Evolutionary conservation across 2,797 vertebrate species (phyloP).

Genomic region (Pogoniulus pusillus): DNA sequence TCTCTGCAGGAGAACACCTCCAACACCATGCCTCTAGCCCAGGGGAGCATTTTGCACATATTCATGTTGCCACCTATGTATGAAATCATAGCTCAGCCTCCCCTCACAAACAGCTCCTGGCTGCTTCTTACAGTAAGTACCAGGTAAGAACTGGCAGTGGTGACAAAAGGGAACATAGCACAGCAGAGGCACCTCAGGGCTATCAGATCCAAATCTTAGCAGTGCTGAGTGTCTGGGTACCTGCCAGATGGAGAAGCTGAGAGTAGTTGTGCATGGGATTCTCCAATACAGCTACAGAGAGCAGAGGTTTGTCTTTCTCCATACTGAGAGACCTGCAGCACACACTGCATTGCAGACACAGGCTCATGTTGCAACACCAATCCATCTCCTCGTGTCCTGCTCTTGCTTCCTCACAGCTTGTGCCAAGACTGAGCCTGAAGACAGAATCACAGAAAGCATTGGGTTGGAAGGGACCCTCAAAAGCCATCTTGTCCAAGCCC

Average conservation of each 20-base stretch:
- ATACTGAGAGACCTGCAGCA: not conserved
- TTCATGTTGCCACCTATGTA: not conserved
- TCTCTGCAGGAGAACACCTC: not conserved
- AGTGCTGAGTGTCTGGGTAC: not conserved
- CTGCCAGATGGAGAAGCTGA: not conserved
- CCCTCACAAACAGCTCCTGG: fast-evolving
- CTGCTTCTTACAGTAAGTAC: not conserved
- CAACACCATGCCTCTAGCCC: not conserved
- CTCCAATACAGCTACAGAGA: not conserved
- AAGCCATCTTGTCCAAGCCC: too few species aligned
- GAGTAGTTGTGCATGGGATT: not conserved
- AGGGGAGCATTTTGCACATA: not conserved
- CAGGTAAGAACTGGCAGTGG: not conserved
- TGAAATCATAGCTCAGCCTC: not conserved
- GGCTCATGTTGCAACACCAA: not conserved
- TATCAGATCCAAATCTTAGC: not conserved
- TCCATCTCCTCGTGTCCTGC: not conserved
- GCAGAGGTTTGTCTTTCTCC: not conserved
- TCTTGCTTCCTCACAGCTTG: not conserved
- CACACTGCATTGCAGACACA: slow-evolving; percentile 15
- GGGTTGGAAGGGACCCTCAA: too few species aligned
- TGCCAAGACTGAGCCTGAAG: not conserved
- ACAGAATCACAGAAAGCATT: too few species aligned
- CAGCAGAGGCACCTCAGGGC: not conserved
- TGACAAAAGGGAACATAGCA: not conserved